Base-by-base conservation (phyloP, 2,888 invertebrate species). In the Erebia ligea region DNA sequence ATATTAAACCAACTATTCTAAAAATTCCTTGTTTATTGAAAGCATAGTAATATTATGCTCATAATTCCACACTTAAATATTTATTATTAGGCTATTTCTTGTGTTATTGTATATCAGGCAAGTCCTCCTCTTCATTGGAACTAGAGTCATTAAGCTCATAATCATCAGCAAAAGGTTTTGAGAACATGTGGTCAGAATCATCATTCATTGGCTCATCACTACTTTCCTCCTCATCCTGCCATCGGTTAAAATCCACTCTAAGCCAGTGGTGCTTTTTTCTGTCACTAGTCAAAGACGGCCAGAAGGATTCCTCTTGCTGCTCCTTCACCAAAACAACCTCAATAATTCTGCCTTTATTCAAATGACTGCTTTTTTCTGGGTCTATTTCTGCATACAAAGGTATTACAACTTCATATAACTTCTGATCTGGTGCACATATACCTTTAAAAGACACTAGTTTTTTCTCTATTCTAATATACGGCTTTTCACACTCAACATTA, bases 201-300 rank as follows among this genome's bases (percentile, higher is more conserved):
- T 84, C 84, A 50, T 86, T 84, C 74, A 86, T 85, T 73, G 84
- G 73, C 57, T 98, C 98, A 79, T 97, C 97, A 11, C 96, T 98
- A 72, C 97, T 97, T 72, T 99, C 99, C 82, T 98, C 97, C 90
- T 99, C 99, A 93, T 99, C 99, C 87, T 96, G 96, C 99, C 99
- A 99, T 90, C 98, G 98, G 85, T 98, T 97, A 87, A 99, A 99
- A 86, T 99, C 99, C 77, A 98, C 97, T 94, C 98, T 99, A 76
- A 99, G 94, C 98, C 98, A 99, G 87, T 98, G 98, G 82, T 96
- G 96, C 93, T 99, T 98, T 86, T 96, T 96, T 80, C 96, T 96
- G 79, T 97, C 97, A 86, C 96, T 97, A 61, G 98, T 96, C 75
- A 99, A 93, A 73, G 96, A 90, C 61, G 98, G 96, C 99, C 99